Conservation (phyloP, 2,888 invertebrate species). For the Synergus umbraculus region DNA sequence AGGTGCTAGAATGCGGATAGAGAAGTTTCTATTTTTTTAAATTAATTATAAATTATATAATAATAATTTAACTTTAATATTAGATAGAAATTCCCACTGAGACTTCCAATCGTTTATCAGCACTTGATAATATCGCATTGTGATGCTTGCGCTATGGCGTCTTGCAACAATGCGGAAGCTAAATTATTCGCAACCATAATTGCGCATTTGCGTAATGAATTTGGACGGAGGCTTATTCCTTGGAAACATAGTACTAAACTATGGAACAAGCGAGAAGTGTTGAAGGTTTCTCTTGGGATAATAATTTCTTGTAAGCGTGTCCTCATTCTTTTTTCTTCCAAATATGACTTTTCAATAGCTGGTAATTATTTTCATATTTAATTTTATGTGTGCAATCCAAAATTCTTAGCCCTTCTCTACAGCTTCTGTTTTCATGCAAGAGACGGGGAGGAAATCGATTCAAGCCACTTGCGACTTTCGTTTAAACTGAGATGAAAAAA, state of each 20-base stretch:
- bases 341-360: too few species aligned
- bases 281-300: too few species aligned
- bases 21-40: too few species aligned
- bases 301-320: too few species aligned
- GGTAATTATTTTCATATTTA: not conserved
- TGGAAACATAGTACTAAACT: slow-evolving; percentile 27
- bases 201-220: slow-evolving; percentile 54
- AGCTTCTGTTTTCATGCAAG: not conserved
- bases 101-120: slow-evolving; percentile 32
- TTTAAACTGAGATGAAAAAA: slow-evolving; percentile 25
- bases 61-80: too few species aligned
- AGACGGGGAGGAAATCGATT: slow-evolving; percentile 9
- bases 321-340: too few species aligned
- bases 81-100: too few species aligned
- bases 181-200: slow-evolving; percentile 52
- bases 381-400: not conserved
- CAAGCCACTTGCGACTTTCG: slow-evolving; percentile 3
- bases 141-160: slow-evolving; percentile 22
- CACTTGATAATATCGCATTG: slow-evolving; percentile 21
- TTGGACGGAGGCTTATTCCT: slow-evolving; percentile 38
- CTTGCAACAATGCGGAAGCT: slow-evolving; percentile 35
- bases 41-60: too few species aligned
- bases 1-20: not conserved
- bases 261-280: slow-evolving; percentile 6
- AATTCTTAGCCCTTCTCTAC: too few species aligned